Percentiles rank a stretch among this genome's conserved stretches.
phyloP scores from a whole-genome alignment of 1,140 invertebrate genomes.

The Leptopilina boulardi region DNA sequence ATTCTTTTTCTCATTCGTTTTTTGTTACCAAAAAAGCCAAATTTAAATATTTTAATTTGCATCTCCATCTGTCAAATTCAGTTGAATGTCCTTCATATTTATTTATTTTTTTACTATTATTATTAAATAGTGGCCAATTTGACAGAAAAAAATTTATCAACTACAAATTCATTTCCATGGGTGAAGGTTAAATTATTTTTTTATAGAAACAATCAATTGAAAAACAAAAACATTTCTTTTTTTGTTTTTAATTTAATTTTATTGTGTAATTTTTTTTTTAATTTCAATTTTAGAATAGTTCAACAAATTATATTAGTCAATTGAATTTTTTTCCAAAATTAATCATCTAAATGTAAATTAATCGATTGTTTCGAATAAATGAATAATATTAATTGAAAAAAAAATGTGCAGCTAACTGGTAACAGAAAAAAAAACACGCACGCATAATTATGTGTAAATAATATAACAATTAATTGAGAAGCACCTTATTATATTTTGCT shows the following conservation, averaged over 20 bases:
- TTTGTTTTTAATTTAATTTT: too few species aligned
- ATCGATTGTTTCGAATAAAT: not conserved
- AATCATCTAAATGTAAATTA: not conserved
- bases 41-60: not conserved
- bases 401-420: not conserved
- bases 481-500: not conserved
- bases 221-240: too few species aligned
- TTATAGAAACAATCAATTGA: too few species aligned
- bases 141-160: not conserved
- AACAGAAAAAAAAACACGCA: slow-evolving; percentile 1
- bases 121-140: not conserved
- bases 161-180: not conserved
- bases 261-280: too few species aligned
- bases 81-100: not conserved
- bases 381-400: too few species aligned
- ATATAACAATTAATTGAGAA: slow-evolving; percentile 15
- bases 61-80: not conserved
- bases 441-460: not conserved
- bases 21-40: slow-evolving; percentile 36
- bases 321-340: too few species aligned
- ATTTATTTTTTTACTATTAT: not conserved
- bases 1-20: slow-evolving; percentile 38
- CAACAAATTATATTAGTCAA: too few species aligned
- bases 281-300: too few species aligned
- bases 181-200: not conserved